Percentiles rank a stretch among this genome's conserved stretches.
These are phyloP conservation scores for Manis crassicaudata DNA, from an alignment of 2,797 vertebrate genomes.

Conservation along the genomic window DNA sequence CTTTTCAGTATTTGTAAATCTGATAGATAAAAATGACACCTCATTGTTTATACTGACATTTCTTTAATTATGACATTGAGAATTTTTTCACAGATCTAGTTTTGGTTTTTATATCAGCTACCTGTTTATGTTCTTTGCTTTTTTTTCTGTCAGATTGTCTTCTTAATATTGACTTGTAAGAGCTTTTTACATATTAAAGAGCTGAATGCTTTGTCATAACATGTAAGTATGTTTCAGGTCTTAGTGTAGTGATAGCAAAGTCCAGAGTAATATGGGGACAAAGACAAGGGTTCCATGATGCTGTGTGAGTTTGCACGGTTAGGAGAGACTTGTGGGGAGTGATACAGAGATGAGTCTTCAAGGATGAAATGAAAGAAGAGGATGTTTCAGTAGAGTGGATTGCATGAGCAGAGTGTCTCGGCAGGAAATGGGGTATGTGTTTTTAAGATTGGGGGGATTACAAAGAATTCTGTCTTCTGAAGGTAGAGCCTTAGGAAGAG, in stretches of 20 bases:
- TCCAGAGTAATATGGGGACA: background rate
- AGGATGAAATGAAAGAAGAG: background rate
- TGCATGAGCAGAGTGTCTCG: background rate
- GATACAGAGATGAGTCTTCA: background rate
- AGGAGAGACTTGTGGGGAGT: background rate
- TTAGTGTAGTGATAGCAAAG: background rate
- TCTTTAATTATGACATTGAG: background rate
- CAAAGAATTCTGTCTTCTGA: background rate
- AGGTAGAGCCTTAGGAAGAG: background rate
- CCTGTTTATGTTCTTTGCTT: background rate
- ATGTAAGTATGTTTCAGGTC: background rate
- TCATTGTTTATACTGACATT: background rate
- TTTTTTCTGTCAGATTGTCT: background rate
- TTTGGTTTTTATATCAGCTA: background rate
- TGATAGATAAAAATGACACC: background rate
- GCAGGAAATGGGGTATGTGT: background rate
- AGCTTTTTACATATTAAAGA: background rate
- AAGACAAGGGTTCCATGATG: background rate
- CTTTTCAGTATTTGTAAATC: background rate
- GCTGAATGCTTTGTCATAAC: too few relatives aligned
- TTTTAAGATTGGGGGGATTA: background rate
- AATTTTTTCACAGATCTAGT: background rate
- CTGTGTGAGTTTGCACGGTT: background rate
- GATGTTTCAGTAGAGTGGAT: background rate
- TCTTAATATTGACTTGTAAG: background rate